Evolutionary conservation across 2,888 invertebrate genomes (phyloP).

Genomic region (Melolontha melolontha): DNA sequence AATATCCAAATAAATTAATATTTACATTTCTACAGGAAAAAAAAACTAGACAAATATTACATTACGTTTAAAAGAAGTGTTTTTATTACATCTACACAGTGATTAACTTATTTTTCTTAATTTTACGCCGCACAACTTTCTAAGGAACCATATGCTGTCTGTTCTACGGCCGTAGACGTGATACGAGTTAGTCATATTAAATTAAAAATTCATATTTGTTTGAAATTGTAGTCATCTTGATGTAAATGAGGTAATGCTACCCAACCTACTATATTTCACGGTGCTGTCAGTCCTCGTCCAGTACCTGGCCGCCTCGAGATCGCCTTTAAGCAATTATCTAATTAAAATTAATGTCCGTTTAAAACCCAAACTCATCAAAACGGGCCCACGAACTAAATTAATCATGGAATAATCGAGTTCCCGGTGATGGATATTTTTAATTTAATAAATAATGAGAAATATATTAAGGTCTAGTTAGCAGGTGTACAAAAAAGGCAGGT

Average conservation of each 20-base stretch:
- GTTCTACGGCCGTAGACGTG: neutral
- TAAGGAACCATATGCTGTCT: no score
- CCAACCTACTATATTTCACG: slow-evolving; percentile 57
- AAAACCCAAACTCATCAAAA: slow-evolving; percentile 64
- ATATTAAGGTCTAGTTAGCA: slow-evolving; percentile 64
- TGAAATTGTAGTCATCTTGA: slow-evolving; percentile 44
- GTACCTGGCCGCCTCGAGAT: slow-evolving; percentile 59
- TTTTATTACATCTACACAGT: slow-evolving; percentile 22
- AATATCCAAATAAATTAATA: no score
- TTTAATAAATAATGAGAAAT: slow-evolving; percentile 66
- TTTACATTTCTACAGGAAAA: no score
- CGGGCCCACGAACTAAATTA: slow-evolving; percentile 63
- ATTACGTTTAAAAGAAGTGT: neutral
- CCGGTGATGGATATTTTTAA: slow-evolving; percentile 65
- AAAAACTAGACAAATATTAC: no score
- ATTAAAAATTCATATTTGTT: slow-evolving; percentile 46
- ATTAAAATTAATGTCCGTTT: slow-evolving; percentile 66
- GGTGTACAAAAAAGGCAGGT: slow-evolving; percentile 62
- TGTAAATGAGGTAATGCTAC: slow-evolving; percentile 55
- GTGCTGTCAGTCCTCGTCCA: slow-evolving; percentile 52
- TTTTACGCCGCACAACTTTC: neutral
- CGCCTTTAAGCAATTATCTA: slow-evolving; percentile 66
- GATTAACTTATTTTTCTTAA: slow-evolving; percentile 3
- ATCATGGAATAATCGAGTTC: slow-evolving; percentile 64
- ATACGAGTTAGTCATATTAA: slow-evolving; percentile 40